Base-by-base conservation (phyloP, 2,113 vertebrate species). In the Sander lucioperca region DNA sequence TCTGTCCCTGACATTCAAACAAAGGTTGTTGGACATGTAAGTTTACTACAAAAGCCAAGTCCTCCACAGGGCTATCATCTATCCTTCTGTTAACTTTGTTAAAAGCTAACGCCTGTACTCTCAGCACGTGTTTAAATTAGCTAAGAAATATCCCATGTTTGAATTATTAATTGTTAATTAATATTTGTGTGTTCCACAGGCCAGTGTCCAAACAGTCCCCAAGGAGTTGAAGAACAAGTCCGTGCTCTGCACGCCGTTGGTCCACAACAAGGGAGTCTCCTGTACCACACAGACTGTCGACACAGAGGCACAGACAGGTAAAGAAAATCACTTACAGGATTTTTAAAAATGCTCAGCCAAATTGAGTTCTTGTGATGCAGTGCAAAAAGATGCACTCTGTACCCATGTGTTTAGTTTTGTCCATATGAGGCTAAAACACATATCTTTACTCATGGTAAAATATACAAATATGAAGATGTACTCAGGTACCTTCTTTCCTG, bases 181-280 rank as follows among this genome's bases (percentile, higher is more conserved):
- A 21, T 47, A 4, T 23, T 36, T 57, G 2, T 56, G 12, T 67
- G 1, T 0, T 50, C 56, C 50, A 67, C 91, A 99, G 97, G 97
- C 96, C 66, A 96, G 97, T 89, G 96, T 97, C 57, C 98, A 99
- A 82, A 98, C 97, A 47, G 96, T 95, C 21, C 93, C 96, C 48
- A 94, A 94, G 48, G 93, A 97, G 67, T 93, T 98, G 36, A 99
- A 98, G 94, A 99, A 99, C 92, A 99, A 99, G 92, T 96, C 97
- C 4, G 88, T 97, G 63, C 89, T 98, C 66, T 99, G 98, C 86
- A 97, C 97, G 51, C 98, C 98, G 1, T 94, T 99, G 89, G 97
- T 96, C 54, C 97, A 97, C 86, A 98, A 97, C 86, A 99, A 98
- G 94, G 98, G 97, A 66, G 97, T 97, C 15, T 97, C 96, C 0